Evolutionary conservation across 2,797 vertebrate species (phyloP).

Genomic region (Cyclopterus lumpus): DNA sequence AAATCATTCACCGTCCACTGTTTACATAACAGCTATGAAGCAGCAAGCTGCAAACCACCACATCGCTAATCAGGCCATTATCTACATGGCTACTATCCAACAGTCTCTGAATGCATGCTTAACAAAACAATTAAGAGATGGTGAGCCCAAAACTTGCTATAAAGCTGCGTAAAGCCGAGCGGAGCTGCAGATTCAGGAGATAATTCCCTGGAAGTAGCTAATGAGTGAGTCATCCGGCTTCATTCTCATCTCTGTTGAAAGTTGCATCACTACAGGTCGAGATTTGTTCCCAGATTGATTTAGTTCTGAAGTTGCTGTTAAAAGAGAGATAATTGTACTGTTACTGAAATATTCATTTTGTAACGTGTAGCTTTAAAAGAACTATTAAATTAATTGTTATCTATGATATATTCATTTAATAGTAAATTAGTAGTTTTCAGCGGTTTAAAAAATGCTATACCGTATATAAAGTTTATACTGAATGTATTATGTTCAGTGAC

Average conservation of each 20-base stretch:
- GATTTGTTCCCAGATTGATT: background rate
- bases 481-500: background rate
- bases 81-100: slow-evolving; percentile 30
- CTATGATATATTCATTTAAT: background rate
- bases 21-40: slow-evolving; percentile 47
- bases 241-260: background rate
- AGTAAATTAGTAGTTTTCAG: too few relatives aligned
- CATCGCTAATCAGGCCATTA: slow-evolving; percentile 50
- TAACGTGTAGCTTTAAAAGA: background rate
- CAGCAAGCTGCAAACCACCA: slow-evolving; percentile 26
- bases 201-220: background rate
- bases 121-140: background rate
- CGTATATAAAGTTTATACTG: background rate
- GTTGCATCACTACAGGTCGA: background rate
- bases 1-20: slow-evolving; percentile 44
- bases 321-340: too few relatives aligned
- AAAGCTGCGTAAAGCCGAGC: background rate
- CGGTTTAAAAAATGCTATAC: too few relatives aligned
- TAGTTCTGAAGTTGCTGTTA: too few relatives aligned
- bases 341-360: background rate
- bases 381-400: too few relatives aligned
- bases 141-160: background rate
- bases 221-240: background rate
- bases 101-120: background rate
- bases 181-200: background rate